Evolutionary conservation across 2,113 vertebrate species (phyloP).

Genomic region (Scopus umbretta): DNA sequence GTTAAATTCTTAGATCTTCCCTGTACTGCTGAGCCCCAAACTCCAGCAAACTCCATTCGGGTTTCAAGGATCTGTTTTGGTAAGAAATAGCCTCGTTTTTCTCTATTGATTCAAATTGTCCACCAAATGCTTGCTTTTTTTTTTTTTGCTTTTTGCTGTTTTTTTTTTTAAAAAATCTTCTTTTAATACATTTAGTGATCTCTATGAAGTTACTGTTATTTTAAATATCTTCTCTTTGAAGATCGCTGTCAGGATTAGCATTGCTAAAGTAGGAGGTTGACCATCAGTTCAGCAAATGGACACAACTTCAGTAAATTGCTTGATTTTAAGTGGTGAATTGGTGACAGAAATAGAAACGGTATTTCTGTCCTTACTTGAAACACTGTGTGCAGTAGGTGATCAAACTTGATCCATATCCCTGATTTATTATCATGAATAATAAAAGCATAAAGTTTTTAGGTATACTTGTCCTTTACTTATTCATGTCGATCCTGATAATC

Average conservation of each 20-base stretch:
- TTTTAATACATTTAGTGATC: not conserved
- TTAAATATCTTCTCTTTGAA: not conserved
- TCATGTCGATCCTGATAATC: not conserved
- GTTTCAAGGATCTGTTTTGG: slow-evolving; percentile 69
- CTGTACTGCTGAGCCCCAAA: slow-evolving; percentile 56
- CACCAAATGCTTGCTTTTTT: not conserved
- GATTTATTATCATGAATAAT: not conserved
- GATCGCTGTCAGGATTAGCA: not conserved
- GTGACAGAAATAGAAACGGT: not conserved
- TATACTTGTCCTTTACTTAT: not conserved
- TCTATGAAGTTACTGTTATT: rapidly evolving
- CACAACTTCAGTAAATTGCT: not conserved
- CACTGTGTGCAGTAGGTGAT: not conserved
- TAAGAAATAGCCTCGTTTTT: slow-evolving; percentile 37
- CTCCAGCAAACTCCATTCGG: not conserved
- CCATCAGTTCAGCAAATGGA: rapidly evolving
- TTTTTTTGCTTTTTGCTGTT: not conserved
- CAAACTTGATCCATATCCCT: not conserved
- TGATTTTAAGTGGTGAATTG: not conserved
- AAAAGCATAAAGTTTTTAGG: not conserved
- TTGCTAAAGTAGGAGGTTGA: not conserved
- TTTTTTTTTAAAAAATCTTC: not conserved
- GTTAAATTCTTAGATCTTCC: slow-evolving; percentile 49
- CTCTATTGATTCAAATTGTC: not conserved
- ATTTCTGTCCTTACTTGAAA: not conserved